Percentiles rank a stretch among this genome's conserved stretches.
Evolutionary conservation across 2,113 vertebrate genomes (phyloP).

Genomic region (Cepphus grylle): DNA sequence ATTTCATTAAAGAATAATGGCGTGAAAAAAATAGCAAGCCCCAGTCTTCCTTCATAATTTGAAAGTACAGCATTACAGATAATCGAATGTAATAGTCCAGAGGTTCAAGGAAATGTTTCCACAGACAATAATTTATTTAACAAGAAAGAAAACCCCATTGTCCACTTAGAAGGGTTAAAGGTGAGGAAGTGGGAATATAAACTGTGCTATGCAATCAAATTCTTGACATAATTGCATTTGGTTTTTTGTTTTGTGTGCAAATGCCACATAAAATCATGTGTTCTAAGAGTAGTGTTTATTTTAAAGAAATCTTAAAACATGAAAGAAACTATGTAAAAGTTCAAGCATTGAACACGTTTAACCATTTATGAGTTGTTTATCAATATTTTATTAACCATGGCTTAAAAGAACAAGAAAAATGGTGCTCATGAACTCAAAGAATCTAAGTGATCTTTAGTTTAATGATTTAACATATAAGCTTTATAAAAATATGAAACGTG

Average conservation of each 20-base stretch:
- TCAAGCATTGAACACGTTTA: conserved; percentile 41
- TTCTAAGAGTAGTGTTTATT: background rate
- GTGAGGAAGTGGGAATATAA: conserved; percentile 41
- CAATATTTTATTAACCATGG: conserved; percentile 65
- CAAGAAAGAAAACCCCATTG: conserved; percentile 33
- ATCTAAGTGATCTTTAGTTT: conserved; percentile 33
- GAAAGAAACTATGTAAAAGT: conserved; percentile 8
- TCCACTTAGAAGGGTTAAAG: conserved; percentile 46
- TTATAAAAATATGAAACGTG: background rate
- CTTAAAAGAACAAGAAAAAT: conserved; percentile 50
- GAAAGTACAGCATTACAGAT: conserved; percentile 5
- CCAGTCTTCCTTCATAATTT: background rate
- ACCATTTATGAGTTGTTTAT: conserved; percentile 59
- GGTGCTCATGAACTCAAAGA: conserved; percentile 6
- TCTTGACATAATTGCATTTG: conserved; percentile 18
- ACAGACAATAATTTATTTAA: background rate
- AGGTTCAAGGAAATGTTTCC: background rate
- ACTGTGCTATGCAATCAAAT: conserved; percentile 2
- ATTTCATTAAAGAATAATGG: background rate
- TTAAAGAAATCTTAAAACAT: conserved; percentile 15
- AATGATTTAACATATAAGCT: background rate
- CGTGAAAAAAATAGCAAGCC: background rate
- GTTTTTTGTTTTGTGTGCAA: background rate
- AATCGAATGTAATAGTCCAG: conserved; percentile 11
- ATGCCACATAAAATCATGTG: background rate